These are phyloP conservation scores for Nothoprocta perdicaria DNA, from an alignment of 2,113 vertebrate species.

Conservation along the genomic window DNA sequence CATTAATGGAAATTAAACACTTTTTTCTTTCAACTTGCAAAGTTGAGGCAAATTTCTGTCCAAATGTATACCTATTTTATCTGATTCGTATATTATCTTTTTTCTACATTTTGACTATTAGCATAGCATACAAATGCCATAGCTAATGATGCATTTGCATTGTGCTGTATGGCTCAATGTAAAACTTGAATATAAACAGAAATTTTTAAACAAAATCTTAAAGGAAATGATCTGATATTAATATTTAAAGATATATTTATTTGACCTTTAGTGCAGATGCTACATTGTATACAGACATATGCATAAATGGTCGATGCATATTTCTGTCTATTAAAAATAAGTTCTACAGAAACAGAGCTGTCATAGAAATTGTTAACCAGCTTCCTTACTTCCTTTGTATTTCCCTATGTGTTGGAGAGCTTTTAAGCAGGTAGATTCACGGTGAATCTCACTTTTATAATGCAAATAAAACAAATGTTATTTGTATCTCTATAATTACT, in stretches of 20 bases:
- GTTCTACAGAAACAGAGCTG: not conserved
- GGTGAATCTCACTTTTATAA: conserved; percentile 7
- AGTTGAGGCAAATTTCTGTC: conserved; percentile 52
- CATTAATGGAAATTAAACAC: conserved; percentile 77
- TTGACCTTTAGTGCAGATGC: not conserved
- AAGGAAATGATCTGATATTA: not conserved
- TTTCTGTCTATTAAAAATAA: not conserved
- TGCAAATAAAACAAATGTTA: conserved; percentile 28
- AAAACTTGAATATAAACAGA: not conserved
- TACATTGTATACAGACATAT: not conserved
- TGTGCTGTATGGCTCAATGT: not conserved
- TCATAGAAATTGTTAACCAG: not conserved
- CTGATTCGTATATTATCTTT: not conserved
- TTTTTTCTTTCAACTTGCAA: conserved; percentile 61
- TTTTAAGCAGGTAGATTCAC: not conserved
- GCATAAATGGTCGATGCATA: not conserved
- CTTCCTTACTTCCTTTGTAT: not conserved
- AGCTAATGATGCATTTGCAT: not conserved
- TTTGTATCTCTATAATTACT: not conserved
- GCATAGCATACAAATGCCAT: not conserved
- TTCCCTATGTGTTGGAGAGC: not conserved
- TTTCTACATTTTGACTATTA: not conserved
- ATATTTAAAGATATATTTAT: not conserved
- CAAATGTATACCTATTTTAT: not conserved
- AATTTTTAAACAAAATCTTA: conserved; percentile 5